phyloP scores from a whole-genome alignment of 2,797 vertebrate species.

The Eulemur rubriventer region DNA sequence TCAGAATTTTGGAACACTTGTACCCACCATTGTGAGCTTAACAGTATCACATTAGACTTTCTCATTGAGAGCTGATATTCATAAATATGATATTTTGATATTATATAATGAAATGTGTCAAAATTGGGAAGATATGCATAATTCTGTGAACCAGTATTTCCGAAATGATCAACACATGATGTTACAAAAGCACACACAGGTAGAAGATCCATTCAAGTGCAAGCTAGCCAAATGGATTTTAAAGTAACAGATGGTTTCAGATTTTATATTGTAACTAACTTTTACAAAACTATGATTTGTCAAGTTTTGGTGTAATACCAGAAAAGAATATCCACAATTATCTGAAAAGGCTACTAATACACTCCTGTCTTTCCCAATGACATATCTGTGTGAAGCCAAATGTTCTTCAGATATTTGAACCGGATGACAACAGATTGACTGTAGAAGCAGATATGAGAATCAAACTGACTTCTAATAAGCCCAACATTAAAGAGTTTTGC shows the following conservation, averaged over 20 bases:
- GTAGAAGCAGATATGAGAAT: not conserved
- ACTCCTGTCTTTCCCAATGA: constrained; percentile 37
- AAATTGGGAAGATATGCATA: not conserved
- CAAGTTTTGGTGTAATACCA: constrained; percentile 26
- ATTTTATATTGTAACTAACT: not conserved
- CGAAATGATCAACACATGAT: constrained; percentile 29
- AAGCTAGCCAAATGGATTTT: not conserved
- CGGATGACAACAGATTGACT: not conserved
- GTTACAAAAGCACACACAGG: constrained; percentile 28
- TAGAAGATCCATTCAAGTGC: constrained; percentile 19
- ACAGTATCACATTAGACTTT: constrained; percentile 36
- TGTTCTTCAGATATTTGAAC: constrained; percentile 5
- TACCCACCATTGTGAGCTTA: not conserved
- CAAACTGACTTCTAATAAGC: not conserved
- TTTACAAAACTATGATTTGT: constrained; percentile 29
- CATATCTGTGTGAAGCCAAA: not conserved
- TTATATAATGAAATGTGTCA: constrained; percentile 5
- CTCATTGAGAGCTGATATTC: constrained; percentile 24
- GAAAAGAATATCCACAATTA: constrained; percentile 33
- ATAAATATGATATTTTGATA: constrained; percentile 25
- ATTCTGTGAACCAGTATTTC: constrained; percentile 16
- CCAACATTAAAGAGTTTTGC: constrained; percentile 9
- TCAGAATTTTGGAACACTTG: constrained; percentile 56
- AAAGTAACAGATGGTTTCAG: constrained; percentile 25
- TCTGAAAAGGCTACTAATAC: constrained; percentile 10